Evolutionary conservation across 2,113 vertebrate species (phyloP).

Genomic region (Cranoglanis bouderius): DNA sequence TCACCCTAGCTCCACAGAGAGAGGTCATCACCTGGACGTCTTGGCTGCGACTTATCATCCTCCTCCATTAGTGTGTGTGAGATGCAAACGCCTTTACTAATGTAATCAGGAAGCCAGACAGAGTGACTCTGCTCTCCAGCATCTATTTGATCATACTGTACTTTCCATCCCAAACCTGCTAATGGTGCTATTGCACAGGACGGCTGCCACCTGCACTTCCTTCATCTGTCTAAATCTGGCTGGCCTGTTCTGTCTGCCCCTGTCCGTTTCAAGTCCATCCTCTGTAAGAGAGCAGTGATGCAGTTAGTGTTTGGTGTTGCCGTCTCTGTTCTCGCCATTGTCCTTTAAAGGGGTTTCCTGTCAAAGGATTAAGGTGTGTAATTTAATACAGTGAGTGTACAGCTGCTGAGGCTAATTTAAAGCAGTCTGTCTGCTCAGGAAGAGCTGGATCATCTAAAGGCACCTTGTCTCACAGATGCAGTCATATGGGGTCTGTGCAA

Average conservation of each 20-base stretch:
- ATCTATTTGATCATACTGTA: slow-evolving; percentile 51
- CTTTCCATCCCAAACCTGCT: slow-evolving; percentile 17
- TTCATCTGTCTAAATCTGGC: slow-evolving; percentile 29
- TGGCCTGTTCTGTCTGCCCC: slow-evolving; percentile 48
- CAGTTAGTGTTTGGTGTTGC: slow-evolving; percentile 3
- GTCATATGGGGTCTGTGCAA: background rate
- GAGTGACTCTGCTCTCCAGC: slow-evolving; percentile 38
- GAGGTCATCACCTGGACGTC: slow-evolving; percentile 58
- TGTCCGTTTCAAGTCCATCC: slow-evolving; percentile 43
- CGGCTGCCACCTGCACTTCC: slow-evolving; percentile 13
- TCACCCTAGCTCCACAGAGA: slow-evolving; percentile 43
- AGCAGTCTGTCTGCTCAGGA: slow-evolving; percentile 15
- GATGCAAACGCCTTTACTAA: slow-evolving; percentile 54
- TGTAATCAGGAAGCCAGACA: slow-evolving; percentile 57
- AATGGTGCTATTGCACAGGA: slow-evolving; percentile 32
- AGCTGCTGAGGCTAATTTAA: slow-evolving; percentile 20
- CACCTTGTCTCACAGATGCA: slow-evolving; percentile 18
- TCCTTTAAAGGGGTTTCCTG: slow-evolving; percentile 50
- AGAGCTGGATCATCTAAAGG: slow-evolving; percentile 17
- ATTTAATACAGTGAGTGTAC: slow-evolving; percentile 25
- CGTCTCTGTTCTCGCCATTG: slow-evolving; percentile 46
- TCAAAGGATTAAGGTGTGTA: slow-evolving; percentile 36
- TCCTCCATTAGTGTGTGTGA: slow-evolving; percentile 50
- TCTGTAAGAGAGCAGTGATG: slow-evolving; percentile 28
- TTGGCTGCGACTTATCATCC: slow-evolving; percentile 58